Conservation (phyloP, 2,113 vertebrate genomes). For the Notechis scutatus region DNA sequence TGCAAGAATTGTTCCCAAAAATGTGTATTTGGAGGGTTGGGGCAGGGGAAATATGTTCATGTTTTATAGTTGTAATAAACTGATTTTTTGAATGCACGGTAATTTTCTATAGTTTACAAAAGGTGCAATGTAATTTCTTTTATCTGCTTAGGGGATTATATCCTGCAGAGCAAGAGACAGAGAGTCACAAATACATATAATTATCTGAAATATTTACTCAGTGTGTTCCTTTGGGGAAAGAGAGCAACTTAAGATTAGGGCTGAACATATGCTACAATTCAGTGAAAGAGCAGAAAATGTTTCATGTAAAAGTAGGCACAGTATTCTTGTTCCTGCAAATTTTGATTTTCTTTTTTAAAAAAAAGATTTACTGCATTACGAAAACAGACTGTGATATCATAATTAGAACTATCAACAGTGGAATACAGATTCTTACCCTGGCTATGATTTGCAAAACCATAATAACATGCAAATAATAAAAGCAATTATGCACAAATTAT, state of each 20-base stretch:
- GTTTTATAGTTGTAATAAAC: conserved; percentile 13
- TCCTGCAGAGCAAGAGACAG: background rate
- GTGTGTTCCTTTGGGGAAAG: background rate
- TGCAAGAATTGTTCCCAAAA: background rate
- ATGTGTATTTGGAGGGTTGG: background rate
- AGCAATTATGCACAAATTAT: background rate
- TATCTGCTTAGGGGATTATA: background rate
- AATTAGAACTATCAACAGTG: background rate
- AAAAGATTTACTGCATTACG: background rate
- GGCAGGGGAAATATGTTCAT: background rate
- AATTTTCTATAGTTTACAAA: conserved; percentile 10
- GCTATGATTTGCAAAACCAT: background rate
- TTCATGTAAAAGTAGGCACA: background rate
- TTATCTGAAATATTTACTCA: background rate
- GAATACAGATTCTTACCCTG: background rate
- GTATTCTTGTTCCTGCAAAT: background rate
- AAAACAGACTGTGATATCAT: background rate
- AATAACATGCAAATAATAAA: background rate
- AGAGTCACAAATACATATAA: background rate
- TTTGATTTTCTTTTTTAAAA: background rate
- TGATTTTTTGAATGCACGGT: background rate
- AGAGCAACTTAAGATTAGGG: background rate
- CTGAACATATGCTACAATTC: background rate
- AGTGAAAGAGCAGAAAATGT: background rate
- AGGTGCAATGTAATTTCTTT: background rate